Base-by-base conservation (phyloP, 2,888 invertebrate genomes). In the Eulithis testata region DNA sequence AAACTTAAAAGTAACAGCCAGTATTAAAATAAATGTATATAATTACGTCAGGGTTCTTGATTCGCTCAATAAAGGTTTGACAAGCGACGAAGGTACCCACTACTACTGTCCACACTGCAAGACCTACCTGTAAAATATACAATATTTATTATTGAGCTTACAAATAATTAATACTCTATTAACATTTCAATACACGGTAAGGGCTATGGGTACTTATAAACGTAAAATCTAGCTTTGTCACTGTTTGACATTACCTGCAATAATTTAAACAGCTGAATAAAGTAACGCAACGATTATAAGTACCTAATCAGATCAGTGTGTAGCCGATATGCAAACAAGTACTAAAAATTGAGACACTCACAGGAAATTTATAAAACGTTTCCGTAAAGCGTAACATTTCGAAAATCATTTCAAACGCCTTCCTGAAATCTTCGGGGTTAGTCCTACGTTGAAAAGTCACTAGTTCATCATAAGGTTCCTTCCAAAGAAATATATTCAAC, bases 401-500 rank as follows among this genome's bases (percentile, higher is more conserved):
- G 65, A 84, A 86, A 51, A 88, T 60, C 71, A 83, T 77, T 60
- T 76, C 77, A 44, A 79, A 84, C 11, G 77, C 81, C 37, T 70
- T 57, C 31, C 73, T 73, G 63, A 81, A 86, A n/a, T 82, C 73
- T 14, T 80, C 74, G 1, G 65, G 43, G 4, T 75, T 67, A 1
- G 79, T 76, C 69, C 74, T 75, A 7, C 69, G 66, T 21, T 86
- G 82, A 69, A 83, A 85, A 11, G 73, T 79, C 0, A 90, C 83
- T 0, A 73, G 69, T 11, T 82, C 70, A 60, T 89, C 78, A 56
- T 74, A 84, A 54, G 78, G 69, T 36, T 80, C 73, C 37, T 72
- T 81, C 90, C 90, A 90, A 63, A 84, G 75, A 4, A 87, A 14
- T 4, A 68, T 70, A 71, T 84, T 75, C 40, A 87, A 84, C 5